phyloP scores from a whole-genome alignment of 2,797 vertebrate genomes.

The Pantherophis vulpinus region DNA sequence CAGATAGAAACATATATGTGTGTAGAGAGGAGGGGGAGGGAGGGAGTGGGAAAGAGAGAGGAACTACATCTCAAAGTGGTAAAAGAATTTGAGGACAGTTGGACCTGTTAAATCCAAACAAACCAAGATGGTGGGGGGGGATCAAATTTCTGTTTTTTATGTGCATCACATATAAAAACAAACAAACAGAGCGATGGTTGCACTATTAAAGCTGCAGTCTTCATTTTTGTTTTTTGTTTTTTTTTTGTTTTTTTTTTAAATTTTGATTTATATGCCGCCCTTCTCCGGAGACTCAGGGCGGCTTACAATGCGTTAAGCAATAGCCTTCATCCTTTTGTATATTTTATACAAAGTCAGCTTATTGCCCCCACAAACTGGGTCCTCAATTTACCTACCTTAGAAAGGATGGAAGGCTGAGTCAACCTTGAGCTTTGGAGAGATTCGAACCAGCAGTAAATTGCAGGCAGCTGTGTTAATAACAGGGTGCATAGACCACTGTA shows the following conservation, averaged over 20 bases:
- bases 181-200: not conserved
- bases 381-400: too few species aligned
- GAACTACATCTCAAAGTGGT: not conserved
- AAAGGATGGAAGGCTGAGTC: too few species aligned
- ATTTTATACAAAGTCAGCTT: too few species aligned
- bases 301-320: too few species aligned
- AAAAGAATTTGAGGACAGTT: not conserved
- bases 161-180: not conserved
- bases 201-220: not conserved
- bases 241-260: not conserved
- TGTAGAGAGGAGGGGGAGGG: not conserved
- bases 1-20: not conserved
- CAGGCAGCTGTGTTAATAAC: too few species aligned
- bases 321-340: too few species aligned
- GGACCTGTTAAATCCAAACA: not conserved
- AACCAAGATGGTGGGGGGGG: not conserved
- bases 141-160: not conserved
- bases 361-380: too few species aligned
- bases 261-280: too few species aligned
- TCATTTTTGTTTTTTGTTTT: not conserved
- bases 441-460: too few species aligned
- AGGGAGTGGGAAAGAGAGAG: not conserved
- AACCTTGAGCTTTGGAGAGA: too few species aligned
- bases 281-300: too few species aligned
- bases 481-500: too few species aligned